Evolutionary conservation across 2,113 vertebrate species (phyloP), one percentile per base, ranked within the genome.

Genomic region (Neotragus moschatus): DNA sequence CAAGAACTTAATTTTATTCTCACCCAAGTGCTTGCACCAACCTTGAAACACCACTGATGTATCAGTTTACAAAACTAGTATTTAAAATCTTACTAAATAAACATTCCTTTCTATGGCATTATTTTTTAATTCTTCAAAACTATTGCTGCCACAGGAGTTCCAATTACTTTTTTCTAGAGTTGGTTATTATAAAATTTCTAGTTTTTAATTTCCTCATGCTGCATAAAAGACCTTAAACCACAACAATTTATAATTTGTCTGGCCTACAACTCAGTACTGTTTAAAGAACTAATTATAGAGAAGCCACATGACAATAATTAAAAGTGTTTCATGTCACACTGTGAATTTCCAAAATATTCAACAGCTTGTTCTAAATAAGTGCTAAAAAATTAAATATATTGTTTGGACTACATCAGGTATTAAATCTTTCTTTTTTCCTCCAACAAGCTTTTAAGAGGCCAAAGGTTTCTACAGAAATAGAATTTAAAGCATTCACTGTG

Each of bases 291-390:
- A 73, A 91, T 61, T 94, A 55, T 93, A 26, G 90, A 93, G 73
- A 87, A 95, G 21, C 26, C 51, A 93, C 10, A 2, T 84, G 55
- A 61, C 16, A 55, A 45, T 77, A 55, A 55, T 63, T 45, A 33
- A 14, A 77, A n/a, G 60, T 49, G 60, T 49, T 93, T 6, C 10
- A 33, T 39, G n/a, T 58, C 53, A 88, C 53, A 75, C 12, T 70
- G 25, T 82, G 15, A 77, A 91, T 89, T 96, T 96, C 39, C 17
- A 97, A 84, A 94, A 55, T 85, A 85, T 14, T 97, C 19, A 84
- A 55, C 21, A 85, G 12, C 3, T 85, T 73, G 12, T 73, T 90
- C 43, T 77, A 94, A 86, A 89, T 66, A 88, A 16, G 21, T 30
- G 9, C 51, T 63, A 86, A 92, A 82, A 89, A 81, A 61, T 75